Conservation (phyloP, 1,140 invertebrate genomes). For the Hypothenemus hampei region DNA sequence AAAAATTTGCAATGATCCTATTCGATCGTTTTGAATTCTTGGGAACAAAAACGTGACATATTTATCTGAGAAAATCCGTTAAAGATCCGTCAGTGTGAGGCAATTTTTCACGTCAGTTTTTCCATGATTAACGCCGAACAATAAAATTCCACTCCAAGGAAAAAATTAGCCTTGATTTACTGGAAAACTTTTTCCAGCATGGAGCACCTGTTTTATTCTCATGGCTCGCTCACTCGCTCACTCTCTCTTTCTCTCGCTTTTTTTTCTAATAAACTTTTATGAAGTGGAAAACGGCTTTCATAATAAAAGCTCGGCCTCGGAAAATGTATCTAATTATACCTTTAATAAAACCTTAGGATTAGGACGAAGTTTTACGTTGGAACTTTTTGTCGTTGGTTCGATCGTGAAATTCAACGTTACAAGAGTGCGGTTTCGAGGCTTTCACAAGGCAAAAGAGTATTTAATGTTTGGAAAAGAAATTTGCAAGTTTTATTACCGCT, state of each 20-base stretch:
- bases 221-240: conserved; percentile 10
- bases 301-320: conserved; percentile 25
- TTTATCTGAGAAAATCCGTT: conserved; percentile 7
- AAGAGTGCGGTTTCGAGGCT: too few species aligned
- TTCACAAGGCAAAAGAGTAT: too few species aligned
- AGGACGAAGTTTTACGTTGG: not conserved
- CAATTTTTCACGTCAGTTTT: conserved; percentile 14
- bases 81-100: conserved; percentile 10
- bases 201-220: conserved; percentile 20
- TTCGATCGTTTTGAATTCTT: too few species aligned
- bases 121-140: conserved; percentile 19
- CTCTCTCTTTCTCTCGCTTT: too few species aligned
- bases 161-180: conserved; percentile 23
- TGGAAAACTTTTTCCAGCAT: conserved; percentile 14
- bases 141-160: conserved; percentile 20
- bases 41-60: too few species aligned
- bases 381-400: too few species aligned
- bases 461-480: too few species aligned
- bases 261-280: conserved; percentile 28
- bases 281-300: conserved; percentile 26
- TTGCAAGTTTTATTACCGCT: too few species aligned
- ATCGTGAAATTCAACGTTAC: too few species aligned
- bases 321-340: conserved; percentile 28
- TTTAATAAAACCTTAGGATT: conserved; percentile 24
- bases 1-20: too few species aligned